Base-by-base conservation (phyloP, 2,797 vertebrate genomes). In the Atherinosoma microstoma region DNA sequence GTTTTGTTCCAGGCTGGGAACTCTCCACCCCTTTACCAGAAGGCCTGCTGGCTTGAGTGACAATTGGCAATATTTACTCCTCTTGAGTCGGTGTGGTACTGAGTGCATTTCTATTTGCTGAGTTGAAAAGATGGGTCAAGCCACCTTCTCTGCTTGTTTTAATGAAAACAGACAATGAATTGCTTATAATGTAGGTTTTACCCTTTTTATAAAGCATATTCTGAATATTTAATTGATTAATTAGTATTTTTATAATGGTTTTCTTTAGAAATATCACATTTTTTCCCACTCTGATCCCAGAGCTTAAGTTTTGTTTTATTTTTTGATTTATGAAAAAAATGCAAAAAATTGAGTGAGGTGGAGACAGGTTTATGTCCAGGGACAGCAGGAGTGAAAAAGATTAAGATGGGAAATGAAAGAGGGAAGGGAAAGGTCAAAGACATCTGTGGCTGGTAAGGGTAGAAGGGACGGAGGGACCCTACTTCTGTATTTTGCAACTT, bases 1-100 rank as follows among this genome's bases (percentile, higher is more conserved):
- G 40, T 36, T 54, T n/a, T 45, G 56, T 60, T 69, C 35, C 64
- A 74, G 68, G 71, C 79, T 82, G 80, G 67, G 82, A 85, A 83
- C 54, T 76, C 75, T 67, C 62, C 58, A 22, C 58, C 62, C 74
- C 82, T 64, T 67, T 49, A 36, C 58, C 80, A 73, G 67, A 80
- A 83, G 16, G 64, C 71, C 76, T 18, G 74, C 70, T 66, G 76
- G 53, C 49, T 53, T 74, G 76, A 86, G 57, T 74, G 80, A 71
- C 82, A 80, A 56, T 60, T 8, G 13, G 27, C 36, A 71, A 74
- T 86, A 80, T 86, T 89, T 73, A 45, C 82, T 65, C 68, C n/a
- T 22, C 1, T 27, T 1, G 53, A 70, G 67, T 53, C 56, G 6
- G 38, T 8, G 67, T 53, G 18, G 42, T 68, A 45, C 60, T 35